These are phyloP conservation scores for Euura lappo DNA, from an alignment of 1,140 invertebrate species.

Conservation along the genomic window DNA sequence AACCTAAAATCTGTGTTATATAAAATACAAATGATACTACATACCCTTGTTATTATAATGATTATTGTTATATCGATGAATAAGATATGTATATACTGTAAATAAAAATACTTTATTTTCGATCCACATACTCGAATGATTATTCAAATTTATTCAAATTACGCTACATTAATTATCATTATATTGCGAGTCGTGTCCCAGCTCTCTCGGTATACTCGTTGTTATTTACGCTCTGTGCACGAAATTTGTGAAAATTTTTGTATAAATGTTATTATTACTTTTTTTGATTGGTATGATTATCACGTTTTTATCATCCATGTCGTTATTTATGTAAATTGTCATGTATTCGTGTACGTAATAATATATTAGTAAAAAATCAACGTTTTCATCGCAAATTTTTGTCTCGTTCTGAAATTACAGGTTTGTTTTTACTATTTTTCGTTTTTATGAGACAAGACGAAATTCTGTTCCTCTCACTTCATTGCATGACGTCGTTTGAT, in stretches of 20 bases:
- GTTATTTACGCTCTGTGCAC: not conserved
- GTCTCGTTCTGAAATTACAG: not conserved
- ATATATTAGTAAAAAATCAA: not conserved
- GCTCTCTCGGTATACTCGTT: constrained; percentile 1
- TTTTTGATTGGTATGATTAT: no score
- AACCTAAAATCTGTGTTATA: not conserved
- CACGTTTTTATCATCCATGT: no score
- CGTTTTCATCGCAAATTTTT: not conserved
- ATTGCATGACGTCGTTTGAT: no score
- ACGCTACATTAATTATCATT: not conserved
- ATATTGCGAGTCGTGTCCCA: constrained; percentile 46
- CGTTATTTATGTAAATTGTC: not conserved
- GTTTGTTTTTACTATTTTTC: no score
- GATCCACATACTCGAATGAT: not conserved
- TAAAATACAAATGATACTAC: not conserved
- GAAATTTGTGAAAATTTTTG: not conserved
- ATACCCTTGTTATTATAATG: not conserved
- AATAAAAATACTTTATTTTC: constrained; percentile 32
- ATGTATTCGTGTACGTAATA: not conserved
- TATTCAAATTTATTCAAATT: not conserved
- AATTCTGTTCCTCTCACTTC: no score
- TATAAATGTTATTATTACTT: not conserved
- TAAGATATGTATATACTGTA: constrained; percentile 42
- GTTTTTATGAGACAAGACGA: no score
- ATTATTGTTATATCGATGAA: not conserved